These are phyloP conservation scores for Lasiurus borealis DNA, from an alignment of 2,113 vertebrate species.

Conservation along the genomic window DNA sequence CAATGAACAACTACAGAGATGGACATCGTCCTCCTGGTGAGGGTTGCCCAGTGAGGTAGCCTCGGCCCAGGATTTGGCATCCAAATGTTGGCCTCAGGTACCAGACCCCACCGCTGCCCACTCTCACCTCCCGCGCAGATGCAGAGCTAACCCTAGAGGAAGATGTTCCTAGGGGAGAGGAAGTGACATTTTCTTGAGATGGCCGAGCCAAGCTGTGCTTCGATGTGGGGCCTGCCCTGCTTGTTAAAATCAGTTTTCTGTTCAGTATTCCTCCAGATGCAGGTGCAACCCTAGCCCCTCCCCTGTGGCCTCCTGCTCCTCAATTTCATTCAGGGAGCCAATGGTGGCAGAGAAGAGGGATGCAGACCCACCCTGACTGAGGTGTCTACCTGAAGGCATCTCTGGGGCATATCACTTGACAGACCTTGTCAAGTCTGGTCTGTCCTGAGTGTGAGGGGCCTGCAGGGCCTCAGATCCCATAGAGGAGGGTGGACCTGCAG, in stretches of 20 bases:
- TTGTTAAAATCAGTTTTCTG: background rate
- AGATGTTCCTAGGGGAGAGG: background rate
- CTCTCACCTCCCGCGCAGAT: background rate
- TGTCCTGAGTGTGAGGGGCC: background rate
- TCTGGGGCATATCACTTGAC: background rate
- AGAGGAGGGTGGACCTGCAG: background rate
- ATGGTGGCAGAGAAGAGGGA: background rate
- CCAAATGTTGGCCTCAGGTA: background rate
- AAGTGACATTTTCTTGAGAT: background rate
- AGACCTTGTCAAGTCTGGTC: background rate
- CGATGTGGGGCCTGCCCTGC: background rate
- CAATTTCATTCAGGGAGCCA: background rate
- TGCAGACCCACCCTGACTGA: background rate
- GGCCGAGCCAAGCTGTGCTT: rapidly evolving
- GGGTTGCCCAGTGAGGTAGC: background rate
- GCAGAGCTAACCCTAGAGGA: background rate
- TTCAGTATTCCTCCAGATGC: background rate
- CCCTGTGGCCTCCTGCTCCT: background rate
- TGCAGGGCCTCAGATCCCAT: background rate
- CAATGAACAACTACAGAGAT: background rate
- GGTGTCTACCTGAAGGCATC: background rate
- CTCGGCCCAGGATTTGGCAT: background rate
- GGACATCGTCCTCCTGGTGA: background rate
- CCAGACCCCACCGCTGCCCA: background rate
- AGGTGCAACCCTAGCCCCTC: background rate